Evolutionary conservation across 2,888 invertebrate species (phyloP), one percentile per base, ranked within the genome.

Genomic region (Harpagoxenus sublaevis): DNA sequence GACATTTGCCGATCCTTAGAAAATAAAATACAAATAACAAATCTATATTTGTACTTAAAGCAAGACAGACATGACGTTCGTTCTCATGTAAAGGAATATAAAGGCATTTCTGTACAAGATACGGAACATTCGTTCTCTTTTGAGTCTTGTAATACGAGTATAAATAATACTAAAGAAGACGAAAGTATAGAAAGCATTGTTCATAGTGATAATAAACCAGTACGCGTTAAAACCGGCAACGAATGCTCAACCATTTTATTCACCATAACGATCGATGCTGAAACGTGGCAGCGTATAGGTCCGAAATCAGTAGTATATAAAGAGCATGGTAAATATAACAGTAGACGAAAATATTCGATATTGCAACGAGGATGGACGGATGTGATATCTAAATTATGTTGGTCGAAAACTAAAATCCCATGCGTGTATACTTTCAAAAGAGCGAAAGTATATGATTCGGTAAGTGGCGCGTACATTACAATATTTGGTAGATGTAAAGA

Each of bases 261-360:
- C 4, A 5, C 8, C 12, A 35, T 65, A 39, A 42, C 23, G 5
- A 65, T 42, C 4, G 65, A 65, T 65, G 42, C 42, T 45, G 42
- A 65, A 42, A 65, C 23, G 42, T 65, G 65, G 42, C 65, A 42
- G 10, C 65, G 42, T 23, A 65, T 65, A 65, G 6, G 3, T 65
- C 65, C 42, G 6, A 65, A 42, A 23, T 0, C 10, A 9, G 23
- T 42, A 2, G 5, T 42, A 12, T 66, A 28, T n/a, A n/a, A n/a
- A n/a, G n/a, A n/a, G n/a, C n/a, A n/a, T n/a, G n/a, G n/a, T n/a
- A n/a, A n/a, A n/a, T n/a, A n/a, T n/a, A n/a, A n/a, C n/a, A n/a
- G n/a, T n/a, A n/a, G n/a, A n/a, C n/a, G n/a, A n/a, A n/a, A n/a
- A n/a, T n/a, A n/a, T n/a, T n/a, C n/a, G n/a, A n/a, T n/a, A n/a